phyloP scores from a whole-genome alignment of 2,888 invertebrate species.

The Tanytarsus gracilentus region DNA sequence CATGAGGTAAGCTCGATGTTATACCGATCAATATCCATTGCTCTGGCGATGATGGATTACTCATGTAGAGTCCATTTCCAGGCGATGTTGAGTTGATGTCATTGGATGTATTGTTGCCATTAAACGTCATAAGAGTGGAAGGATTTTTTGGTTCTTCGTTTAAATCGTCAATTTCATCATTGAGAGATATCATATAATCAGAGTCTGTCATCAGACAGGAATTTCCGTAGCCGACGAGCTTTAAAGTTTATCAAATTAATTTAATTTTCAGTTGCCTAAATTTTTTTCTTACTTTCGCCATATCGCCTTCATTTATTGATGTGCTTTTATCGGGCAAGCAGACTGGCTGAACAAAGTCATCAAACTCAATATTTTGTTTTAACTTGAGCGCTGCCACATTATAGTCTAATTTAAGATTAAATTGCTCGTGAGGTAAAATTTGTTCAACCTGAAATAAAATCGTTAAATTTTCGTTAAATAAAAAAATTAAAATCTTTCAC shows the following conservation, averaged over 20 bases:
- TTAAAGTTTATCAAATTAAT: background rate
- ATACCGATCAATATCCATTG: slow-evolving; percentile 6
- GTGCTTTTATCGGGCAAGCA: background rate
- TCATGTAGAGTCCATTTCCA: slow-evolving; percentile 11
- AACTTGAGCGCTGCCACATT: slow-evolving; percentile 7
- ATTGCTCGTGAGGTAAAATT: background rate
- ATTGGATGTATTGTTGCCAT: background rate
- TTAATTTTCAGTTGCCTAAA: background rate
- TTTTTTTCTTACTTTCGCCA: slow-evolving; percentile 6
- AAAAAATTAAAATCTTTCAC: background rate
- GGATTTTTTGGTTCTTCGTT: background rate
- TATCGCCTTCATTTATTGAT: background rate
- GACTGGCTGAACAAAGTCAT: slow-evolving; percentile 5
- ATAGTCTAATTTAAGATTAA: background rate
- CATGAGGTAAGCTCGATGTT: background rate
- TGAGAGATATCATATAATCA: too few species aligned
- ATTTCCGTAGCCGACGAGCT: slow-evolving; percentile 17
- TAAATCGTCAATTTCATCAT: background rate
- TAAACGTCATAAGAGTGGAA: background rate
- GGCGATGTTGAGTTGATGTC: background rate
- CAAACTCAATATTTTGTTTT: background rate
- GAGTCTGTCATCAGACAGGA: background rate
- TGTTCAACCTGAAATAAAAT: background rate
- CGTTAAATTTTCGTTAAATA: background rate
- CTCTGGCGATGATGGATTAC: background rate